A percentile compares a stretch with the other conserved stretches of the same genome.
Evolutionary conservation across 2,797 vertebrate genomes (phyloP).

Genomic region (Okamejei kenojei): DNA sequence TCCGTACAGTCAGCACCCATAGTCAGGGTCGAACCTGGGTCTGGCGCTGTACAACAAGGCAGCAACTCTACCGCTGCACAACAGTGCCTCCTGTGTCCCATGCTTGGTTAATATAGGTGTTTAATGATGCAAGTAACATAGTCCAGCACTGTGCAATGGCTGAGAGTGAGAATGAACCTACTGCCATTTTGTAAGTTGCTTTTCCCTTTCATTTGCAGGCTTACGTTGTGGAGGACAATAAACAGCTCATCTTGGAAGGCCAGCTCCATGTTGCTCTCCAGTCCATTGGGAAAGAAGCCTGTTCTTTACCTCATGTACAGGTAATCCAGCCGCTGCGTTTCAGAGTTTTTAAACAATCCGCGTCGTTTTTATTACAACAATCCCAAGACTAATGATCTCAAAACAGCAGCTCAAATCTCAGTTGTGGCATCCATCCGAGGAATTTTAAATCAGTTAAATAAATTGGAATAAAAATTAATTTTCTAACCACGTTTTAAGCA

Average conservation of each 20-base stretch:
- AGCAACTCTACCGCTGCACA: no score
- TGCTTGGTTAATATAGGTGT: not conserved
- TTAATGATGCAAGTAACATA: not conserved
- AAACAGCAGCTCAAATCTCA: no score
- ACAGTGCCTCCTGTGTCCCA: not conserved
- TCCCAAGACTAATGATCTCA: no score
- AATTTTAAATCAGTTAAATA: no score
- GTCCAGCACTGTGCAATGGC: not conserved
- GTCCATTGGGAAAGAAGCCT: constrained; percentile 78
- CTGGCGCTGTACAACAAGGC: no score
- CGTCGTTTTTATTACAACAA: no score
- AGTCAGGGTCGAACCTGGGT: no score
- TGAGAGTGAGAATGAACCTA: not conserved
- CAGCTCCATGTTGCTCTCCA: constrained; percentile 85
- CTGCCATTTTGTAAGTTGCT: constrained; percentile 29
- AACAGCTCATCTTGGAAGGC: constrained; percentile 89
- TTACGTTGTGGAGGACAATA: constrained; percentile 89
- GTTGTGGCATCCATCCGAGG: no score
- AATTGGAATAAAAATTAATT: no score
- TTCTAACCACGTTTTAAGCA: no score
- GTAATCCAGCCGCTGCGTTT: constrained; percentile 51
- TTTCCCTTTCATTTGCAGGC: constrained; percentile 61
- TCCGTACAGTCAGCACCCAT: no score
- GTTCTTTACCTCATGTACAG: constrained; percentile 80
- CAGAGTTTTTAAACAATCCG: not conserved